These are phyloP conservation scores for Coreoperca whiteheadi DNA, from an alignment of 2,113 vertebrate species.

Conservation along the genomic window DNA sequence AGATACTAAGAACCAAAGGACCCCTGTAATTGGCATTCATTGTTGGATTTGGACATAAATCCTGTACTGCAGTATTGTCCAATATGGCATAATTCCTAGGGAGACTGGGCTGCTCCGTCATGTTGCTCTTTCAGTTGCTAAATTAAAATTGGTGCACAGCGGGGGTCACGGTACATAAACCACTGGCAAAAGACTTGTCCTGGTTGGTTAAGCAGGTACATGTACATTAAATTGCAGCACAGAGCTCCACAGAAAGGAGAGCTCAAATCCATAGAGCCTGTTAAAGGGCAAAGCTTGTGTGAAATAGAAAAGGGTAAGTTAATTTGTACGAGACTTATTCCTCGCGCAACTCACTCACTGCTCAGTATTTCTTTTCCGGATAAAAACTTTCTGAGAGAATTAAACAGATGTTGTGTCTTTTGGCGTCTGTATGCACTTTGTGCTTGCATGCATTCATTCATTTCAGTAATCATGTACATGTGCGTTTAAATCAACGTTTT, in stretches of 20 bases:
- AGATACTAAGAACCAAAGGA: not conserved
- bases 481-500: constrained; percentile 5
- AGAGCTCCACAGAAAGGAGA: not conserved
- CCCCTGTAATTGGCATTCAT: not conserved
- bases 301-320: not conserved
- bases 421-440: constrained; percentile 4
- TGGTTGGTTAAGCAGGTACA: constrained; percentile 20
- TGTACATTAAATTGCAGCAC: not conserved
- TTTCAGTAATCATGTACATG: not conserved
- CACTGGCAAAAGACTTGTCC: not conserved
- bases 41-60: not conserved
- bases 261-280: not conserved
- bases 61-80: not conserved
- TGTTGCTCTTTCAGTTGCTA: constrained; percentile 15
- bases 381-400: constrained; percentile 2
- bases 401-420: constrained; percentile 25
- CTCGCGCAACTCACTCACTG: not conserved
- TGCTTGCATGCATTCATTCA: not conserved
- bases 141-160: constrained; percentile 9
- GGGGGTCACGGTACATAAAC: not conserved
- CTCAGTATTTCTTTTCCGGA: not conserved
- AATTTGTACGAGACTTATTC: not conserved
- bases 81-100: not conserved
- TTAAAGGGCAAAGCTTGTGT: constrained; percentile 7
- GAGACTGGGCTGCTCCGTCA: not conserved